These are phyloP conservation scores for Hyposoter dolosus DNA, from an alignment of 2,888 invertebrate species.

Conservation along the genomic window DNA sequence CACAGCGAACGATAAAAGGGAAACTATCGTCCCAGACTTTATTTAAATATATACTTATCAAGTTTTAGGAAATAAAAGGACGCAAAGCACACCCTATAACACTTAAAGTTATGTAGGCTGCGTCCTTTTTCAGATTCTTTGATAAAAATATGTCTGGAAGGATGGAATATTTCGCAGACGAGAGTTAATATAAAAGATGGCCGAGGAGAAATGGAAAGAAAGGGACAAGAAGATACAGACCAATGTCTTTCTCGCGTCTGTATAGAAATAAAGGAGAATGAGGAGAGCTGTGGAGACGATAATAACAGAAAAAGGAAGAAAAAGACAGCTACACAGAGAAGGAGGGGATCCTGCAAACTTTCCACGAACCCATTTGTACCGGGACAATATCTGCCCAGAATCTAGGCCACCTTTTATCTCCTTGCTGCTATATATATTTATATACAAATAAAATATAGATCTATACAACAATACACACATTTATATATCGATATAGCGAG, in stretches of 20 bases:
- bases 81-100: not conserved
- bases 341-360: constrained; percentile 37
- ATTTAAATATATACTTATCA: constrained; percentile 19
- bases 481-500: not conserved
- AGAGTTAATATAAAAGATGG: constrained; percentile 18
- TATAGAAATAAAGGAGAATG: constrained; percentile 6
- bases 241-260: constrained; percentile 6
- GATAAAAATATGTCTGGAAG: constrained; percentile 5
- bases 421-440: constrained; percentile 8
- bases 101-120: not conserved
- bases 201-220: not conserved
- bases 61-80: constrained; percentile 13
- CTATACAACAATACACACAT: not conserved
- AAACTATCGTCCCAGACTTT: constrained; percentile 14
- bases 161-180: constrained; percentile 28
- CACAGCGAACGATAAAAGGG: constrained; percentile 32
- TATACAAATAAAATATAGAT: not conserved
- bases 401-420: constrained; percentile 44
- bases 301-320: constrained; percentile 1
- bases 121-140: constrained; percentile 4
- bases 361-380: constrained; percentile 44
- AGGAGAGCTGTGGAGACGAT: constrained; percentile 5
- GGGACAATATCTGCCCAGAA: constrained; percentile 52
- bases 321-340: constrained; percentile 5
- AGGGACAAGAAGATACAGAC: not conserved